These are phyloP conservation scores for Maccullochella peelii DNA, from an alignment of 2,113 vertebrate species.

Conservation along the genomic window DNA sequence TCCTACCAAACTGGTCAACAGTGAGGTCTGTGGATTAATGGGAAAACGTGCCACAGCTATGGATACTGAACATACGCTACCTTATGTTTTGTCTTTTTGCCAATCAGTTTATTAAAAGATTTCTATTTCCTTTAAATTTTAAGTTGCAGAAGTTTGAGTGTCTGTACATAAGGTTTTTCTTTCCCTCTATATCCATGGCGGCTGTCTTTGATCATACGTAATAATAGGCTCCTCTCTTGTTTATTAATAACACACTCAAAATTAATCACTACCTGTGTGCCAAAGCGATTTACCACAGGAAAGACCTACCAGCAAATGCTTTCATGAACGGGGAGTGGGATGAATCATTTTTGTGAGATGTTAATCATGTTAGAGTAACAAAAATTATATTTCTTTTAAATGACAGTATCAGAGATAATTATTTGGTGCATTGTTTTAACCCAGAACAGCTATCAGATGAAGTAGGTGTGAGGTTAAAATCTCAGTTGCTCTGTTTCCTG, in stretches of 20 bases:
- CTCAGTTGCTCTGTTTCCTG: background rate
- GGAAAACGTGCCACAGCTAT: background rate
- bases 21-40: background rate
- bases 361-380: conserved; percentile 18
- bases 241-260: background rate
- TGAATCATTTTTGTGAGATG: conserved; percentile 15
- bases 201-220: background rate
- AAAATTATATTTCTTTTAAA: conserved; percentile 11
- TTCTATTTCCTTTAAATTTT: background rate
- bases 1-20: background rate
- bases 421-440: conserved; percentile 7
- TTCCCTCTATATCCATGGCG: background rate
- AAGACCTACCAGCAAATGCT: conserved; percentile 9
- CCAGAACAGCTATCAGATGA: background rate
- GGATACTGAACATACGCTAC: background rate
- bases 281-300: background rate
- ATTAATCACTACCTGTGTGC: background rate
- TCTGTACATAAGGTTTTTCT: background rate
- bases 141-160: background rate
- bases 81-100: background rate
- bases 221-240: background rate
- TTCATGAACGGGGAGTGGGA: background rate
- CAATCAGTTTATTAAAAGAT: background rate
- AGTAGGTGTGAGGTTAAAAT: background rate
- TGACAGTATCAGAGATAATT: conserved; percentile 20